Conservation (phyloP, 2,888 invertebrate genomes). For the Hemithea aestivaria region DNA sequence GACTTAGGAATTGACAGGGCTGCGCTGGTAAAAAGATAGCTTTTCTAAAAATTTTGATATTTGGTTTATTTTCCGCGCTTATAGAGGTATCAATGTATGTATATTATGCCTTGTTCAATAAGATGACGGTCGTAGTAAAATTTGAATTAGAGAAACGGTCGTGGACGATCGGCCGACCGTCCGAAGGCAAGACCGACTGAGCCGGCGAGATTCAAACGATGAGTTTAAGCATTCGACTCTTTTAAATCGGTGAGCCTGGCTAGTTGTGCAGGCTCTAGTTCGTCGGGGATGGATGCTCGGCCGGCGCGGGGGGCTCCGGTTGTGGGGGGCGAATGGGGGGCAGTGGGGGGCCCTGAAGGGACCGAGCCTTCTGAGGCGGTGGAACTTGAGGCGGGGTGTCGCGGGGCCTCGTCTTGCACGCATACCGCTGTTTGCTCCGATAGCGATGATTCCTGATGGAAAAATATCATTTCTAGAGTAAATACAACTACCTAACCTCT, state of each 20-base stretch:
- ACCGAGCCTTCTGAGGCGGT: conserved; percentile 82
- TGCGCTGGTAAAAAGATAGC: no score
- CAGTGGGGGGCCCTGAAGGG: conserved; percentile 76
- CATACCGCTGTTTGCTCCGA: conserved; percentile 73
- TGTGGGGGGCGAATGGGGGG: conserved; percentile 79
- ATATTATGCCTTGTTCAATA: no score
- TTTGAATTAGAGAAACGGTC: conserved; percentile 45
- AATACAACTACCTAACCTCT: no score
- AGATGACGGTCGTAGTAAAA: no score
- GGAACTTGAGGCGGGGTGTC: conserved; percentile 80
- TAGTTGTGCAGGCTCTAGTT: conserved; percentile 92
- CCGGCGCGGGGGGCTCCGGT: conserved; percentile 83
- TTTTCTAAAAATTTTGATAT: no score
- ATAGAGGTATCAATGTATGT: no score
- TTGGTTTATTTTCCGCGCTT: no score
- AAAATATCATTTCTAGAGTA: no score
- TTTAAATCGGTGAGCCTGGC: conserved; percentile 92
- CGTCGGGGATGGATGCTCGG: conserved; percentile 91
- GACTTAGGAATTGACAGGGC: no score
- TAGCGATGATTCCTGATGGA: conserved; percentile 64
- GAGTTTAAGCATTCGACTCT: conserved; percentile 91
- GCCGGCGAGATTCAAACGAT: background rate
- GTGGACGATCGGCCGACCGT: conserved; percentile 30
- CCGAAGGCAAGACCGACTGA: conserved; percentile 8
- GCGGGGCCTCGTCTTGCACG: conserved; percentile 75